Evolutionary conservation across 1,140 invertebrate genomes (phyloP), one percentile per base, ranked within the genome.

Genomic region (Brachionus rubens): DNA sequence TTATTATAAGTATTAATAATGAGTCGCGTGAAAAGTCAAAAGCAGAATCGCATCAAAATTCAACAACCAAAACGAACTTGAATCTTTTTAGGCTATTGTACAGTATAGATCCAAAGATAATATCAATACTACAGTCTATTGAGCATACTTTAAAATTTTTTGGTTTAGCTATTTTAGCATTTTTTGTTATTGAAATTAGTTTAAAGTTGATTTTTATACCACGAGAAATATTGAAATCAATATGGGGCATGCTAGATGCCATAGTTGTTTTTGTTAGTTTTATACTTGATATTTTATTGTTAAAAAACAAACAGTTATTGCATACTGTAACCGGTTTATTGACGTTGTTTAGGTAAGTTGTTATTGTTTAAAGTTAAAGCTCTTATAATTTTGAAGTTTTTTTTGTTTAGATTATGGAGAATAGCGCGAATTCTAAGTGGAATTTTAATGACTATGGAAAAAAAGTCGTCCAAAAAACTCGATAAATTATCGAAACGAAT

Each of bases 181-280:
- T 65, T 46, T 65, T 65, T 65, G 59, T 65, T 14, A 10, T 65
- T 21, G 59, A 65, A 43, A 65, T 65, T 19, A 41, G 41, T 65
- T 28, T 65, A 9, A 65, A 65, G 14, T 28, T 65, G 12, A 26
- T 65, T 12, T 65, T 65, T 65, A 43, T 43, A 43, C 59, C 59
- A 16, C 9, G 30, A 12, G 36, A 65, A 43, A 14, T 65, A 2
- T 41, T 65, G 0, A 65, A 43, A 65, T 65, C 59, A 19, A 65
- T 65, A 19, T 65, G 59, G 59, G 21, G 40, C 24, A 43, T 65
- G 2, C 40, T 65, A 0, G 59, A 65, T 43, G 40, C 59, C 9
- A 65, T 65, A 12, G 59, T 65, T 1, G 59, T 65, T 65, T 65
- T 65, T 65, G 59, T 65, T 12, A 65, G 59, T 24, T 65, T 65